phyloP scores from a whole-genome alignment of 2,797 vertebrate species.

The Sebastes kiyomatsui region DNA sequence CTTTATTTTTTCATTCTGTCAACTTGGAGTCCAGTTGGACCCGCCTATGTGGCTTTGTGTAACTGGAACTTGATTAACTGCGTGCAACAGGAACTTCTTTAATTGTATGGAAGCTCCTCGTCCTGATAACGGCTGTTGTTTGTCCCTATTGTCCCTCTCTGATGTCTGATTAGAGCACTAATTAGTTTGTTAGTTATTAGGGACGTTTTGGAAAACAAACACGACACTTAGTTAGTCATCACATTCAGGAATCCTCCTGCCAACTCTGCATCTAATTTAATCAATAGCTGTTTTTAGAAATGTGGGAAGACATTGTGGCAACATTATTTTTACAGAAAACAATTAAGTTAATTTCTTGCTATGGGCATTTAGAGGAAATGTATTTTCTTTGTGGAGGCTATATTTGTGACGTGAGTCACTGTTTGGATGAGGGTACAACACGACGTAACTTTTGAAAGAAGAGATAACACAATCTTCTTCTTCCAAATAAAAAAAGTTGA shows the following conservation, averaged over 20 bases:
- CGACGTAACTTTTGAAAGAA: neutral
- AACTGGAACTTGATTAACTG: neutral
- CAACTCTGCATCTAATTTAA: constrained; percentile 5
- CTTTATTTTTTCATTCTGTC: constrained; percentile 8
- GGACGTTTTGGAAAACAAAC: neutral
- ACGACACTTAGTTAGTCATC: neutral
- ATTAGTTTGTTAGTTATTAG: neutral
- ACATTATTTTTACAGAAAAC: neutral
- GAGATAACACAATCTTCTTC: neutral
- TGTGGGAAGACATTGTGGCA: neutral
- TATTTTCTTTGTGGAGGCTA: neutral
- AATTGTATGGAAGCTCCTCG: constrained; percentile 1
- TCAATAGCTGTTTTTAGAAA: neutral
- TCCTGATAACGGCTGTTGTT: constrained; percentile 14
- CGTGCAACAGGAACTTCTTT: neutral
- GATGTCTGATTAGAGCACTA: constrained; percentile 22
- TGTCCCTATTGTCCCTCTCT: neutral
- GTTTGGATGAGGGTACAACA: neutral
- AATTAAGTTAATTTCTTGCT: neutral
- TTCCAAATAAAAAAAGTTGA: neutral
- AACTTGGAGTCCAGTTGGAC: neutral
- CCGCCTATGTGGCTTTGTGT: neutral
- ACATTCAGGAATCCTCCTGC: neutral
- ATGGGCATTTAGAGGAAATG: neutral
- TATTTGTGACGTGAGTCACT: neutral